phyloP scores from a whole-genome alignment of 2,113 vertebrate genomes.

The Tenrec ecaudatus region DNA sequence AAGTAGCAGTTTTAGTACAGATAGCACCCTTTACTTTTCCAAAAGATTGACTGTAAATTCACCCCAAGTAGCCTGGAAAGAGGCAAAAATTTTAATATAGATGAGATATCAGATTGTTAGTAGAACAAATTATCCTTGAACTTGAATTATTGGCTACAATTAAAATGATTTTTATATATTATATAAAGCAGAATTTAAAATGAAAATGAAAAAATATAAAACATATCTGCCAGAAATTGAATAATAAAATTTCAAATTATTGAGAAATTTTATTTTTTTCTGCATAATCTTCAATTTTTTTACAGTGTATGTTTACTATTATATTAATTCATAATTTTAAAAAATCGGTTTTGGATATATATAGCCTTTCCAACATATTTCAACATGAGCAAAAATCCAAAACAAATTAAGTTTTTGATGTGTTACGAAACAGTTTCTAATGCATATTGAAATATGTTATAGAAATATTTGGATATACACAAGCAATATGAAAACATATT shows the following conservation, averaged over 20 bases:
- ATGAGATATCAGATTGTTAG: background rate
- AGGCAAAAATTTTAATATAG: slow-evolving; percentile 36
- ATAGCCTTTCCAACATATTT: background rate
- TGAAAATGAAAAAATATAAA: background rate
- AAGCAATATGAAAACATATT: background rate
- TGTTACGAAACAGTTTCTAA: background rate
- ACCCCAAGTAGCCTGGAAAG: background rate
- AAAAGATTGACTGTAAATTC: background rate
- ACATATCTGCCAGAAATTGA: background rate
- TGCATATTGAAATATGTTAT: background rate
- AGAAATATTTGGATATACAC: background rate
- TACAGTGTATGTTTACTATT: background rate
- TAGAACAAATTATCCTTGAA: background rate
- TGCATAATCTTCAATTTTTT: background rate
- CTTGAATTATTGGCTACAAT: slow-evolving; percentile 35
- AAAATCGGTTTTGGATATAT: background rate
- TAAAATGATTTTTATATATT: background rate
- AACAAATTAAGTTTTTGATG: background rate
- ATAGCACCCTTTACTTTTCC: background rate
- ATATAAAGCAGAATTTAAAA: background rate
- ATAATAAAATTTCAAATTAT: background rate
- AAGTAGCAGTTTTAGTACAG: background rate
- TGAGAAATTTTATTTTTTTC: slow-evolving; percentile 38
- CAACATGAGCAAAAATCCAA: slow-evolving; percentile 15
- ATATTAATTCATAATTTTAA: background rate